phyloP scores from a whole-genome alignment of 2,113 vertebrate genomes.

The Cynoglossus semilaevis region DNA sequence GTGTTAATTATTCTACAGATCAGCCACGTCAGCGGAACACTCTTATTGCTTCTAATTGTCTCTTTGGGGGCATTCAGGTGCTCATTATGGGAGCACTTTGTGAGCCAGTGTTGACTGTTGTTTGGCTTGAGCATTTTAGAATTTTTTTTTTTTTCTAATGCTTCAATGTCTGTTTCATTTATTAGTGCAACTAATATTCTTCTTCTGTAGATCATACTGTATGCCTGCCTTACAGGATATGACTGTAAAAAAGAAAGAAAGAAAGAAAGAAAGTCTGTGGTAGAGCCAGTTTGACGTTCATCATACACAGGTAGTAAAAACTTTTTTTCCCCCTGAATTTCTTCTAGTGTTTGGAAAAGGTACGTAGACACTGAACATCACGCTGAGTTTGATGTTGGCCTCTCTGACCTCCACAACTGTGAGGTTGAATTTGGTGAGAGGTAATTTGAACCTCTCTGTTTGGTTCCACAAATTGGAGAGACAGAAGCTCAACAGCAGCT shows the following conservation, averaged over 20 bases:
- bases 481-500: too few relatives aligned
- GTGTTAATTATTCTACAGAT: slow-evolving; percentile 77
- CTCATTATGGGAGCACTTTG: slow-evolving; percentile 67
- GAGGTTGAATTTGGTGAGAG: too few relatives aligned
- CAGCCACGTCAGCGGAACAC: slow-evolving; percentile 72
- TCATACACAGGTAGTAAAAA: too few relatives aligned
- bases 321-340: too few relatives aligned
- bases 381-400: too few relatives aligned
- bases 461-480: too few relatives aligned
- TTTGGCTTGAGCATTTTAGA: slow-evolving; percentile 35
- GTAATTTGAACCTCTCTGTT: too few relatives aligned
- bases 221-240: slow-evolving; percentile 2
- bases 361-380: too few relatives aligned
- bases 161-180: slow-evolving; percentile 10
- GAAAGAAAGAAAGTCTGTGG: not conserved
- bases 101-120: slow-evolving; percentile 49
- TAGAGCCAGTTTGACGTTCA: too few relatives aligned
- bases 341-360: too few relatives aligned
- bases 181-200: not conserved
- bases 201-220: not conserved
- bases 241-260: slow-evolving; percentile 1
- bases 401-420: too few relatives aligned
- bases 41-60: slow-evolving; percentile 76
- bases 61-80: slow-evolving; percentile 60
- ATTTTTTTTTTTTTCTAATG: slow-evolving; percentile 7